These are phyloP conservation scores for Teleogryllus occipitalis DNA, from an alignment of 1,140 invertebrate species.

Conservation along the genomic window DNA sequence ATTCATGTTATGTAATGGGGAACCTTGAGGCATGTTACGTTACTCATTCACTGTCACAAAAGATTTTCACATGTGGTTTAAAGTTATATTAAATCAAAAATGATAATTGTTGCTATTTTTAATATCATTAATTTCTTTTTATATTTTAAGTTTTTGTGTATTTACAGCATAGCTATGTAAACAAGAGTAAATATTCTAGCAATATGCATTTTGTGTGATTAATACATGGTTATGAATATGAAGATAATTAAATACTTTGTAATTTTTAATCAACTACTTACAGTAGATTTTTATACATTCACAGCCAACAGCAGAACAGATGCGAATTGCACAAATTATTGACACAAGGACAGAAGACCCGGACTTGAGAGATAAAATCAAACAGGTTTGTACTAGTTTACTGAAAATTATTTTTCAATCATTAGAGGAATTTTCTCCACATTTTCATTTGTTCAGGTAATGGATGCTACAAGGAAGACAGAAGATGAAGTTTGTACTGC, in stretches of 20 bases:
- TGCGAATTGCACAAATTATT: slow-evolving; percentile 60
- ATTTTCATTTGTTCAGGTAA: slow-evolving; percentile 41
- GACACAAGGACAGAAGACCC: slow-evolving; percentile 56
- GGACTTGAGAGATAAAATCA: slow-evolving; percentile 59
- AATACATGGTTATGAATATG: too few relatives aligned
- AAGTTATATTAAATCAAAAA: too few relatives aligned
- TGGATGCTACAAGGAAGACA: slow-evolving; percentile 68
- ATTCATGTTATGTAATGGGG: background rate
- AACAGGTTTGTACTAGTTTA: slow-evolving; percentile 35
- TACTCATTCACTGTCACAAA: too few relatives aligned
- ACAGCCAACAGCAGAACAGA: slow-evolving; percentile 42
- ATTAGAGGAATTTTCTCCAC: background rate
- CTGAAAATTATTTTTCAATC: background rate
- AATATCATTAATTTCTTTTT: too few relatives aligned
- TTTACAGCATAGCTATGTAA: too few relatives aligned
- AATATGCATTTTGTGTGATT: too few relatives aligned
- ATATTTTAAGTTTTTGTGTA: background rate
- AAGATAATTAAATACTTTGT: too few relatives aligned
- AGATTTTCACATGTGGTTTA: too few relatives aligned
- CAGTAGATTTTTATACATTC: background rate
- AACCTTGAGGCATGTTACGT: too few relatives aligned
- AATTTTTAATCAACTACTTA: too few relatives aligned
- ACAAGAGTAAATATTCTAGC: too few relatives aligned
- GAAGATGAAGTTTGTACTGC: slow-evolving; percentile 77
- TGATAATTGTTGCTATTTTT: too few relatives aligned